Base-by-base conservation (phyloP, 2,888 invertebrate species). In the Blastobasis lacticolella region DNA sequence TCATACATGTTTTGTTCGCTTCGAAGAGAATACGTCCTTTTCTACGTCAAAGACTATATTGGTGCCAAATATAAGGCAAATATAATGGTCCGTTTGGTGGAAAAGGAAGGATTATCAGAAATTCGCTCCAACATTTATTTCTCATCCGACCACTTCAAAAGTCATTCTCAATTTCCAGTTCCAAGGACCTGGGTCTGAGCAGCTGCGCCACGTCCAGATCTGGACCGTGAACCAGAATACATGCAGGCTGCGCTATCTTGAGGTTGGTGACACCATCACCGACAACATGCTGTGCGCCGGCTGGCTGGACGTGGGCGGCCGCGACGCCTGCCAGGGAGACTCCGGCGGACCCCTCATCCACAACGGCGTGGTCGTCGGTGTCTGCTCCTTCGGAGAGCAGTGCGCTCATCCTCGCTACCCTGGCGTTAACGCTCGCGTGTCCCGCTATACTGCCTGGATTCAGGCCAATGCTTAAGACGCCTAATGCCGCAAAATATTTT, bases 271-370 rank as follows among this genome's bases (percentile, higher is more conserved):
- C 4, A 46, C 53, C 1, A 49, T 75, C 23, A 71, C 71, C 5
- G 65, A 57, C 46, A 72, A 69, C 58, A 74, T 75, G 74, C 42
- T 74, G 51, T 74, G 73, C 58, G 61, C 70, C 5, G 72, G 72
- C 5, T 73, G 71, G 67, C 61, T 74, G 1, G 71, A 73, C 46
- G 75, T 75, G 5, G 82, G 80, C 6, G 75, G 78, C 9, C 71
- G 81, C 10, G 82, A 77, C 62, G 80, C 78, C 63, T 83, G 83
- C 63, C 64, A 69, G 59, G 76, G 74, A n/a, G 78, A 80, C 61
- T 71, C 71, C 10, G 79, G 79, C 2, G 73, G 77, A 44, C 78
- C 79, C 9, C 70, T 78, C 36, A 63, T 71, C 56, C 77, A 77
- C 58, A 69, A 72, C 46, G 54, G 58, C 44, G 56, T 73, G 6